Conservation (phyloP, 2,888 invertebrate species). For the Eristalis arbustorum region DNA sequence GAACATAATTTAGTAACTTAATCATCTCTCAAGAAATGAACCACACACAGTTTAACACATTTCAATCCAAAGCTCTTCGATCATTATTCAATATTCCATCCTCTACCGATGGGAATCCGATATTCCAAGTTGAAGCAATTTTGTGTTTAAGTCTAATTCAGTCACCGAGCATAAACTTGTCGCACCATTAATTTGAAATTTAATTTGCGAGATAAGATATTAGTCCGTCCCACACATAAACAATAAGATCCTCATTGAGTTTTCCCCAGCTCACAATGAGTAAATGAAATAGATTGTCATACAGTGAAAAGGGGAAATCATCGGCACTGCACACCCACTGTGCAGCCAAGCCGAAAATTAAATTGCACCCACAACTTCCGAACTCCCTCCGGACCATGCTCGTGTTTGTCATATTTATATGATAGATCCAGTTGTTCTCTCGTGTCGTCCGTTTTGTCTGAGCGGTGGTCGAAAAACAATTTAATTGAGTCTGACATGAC, state of each 20-base stretch:
- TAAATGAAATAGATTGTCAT: background rate
- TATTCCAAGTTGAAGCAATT: background rate
- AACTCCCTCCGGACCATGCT: background rate
- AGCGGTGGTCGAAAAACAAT: background rate
- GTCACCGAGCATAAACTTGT: background rate
- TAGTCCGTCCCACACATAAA: background rate
- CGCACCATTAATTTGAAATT: background rate
- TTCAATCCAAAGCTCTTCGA: too few relatives aligned
- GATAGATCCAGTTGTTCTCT: background rate
- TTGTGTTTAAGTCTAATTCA: background rate
- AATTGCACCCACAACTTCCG: background rate
- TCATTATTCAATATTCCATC: background rate
- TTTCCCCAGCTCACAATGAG: background rate
- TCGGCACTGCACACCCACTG: background rate
- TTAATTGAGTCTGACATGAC: conserved; percentile 11
- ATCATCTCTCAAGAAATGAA: too few relatives aligned
- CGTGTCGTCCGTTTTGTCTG: background rate
- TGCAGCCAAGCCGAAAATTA: background rate
- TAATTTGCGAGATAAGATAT: background rate
- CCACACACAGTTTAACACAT: too few relatives aligned
- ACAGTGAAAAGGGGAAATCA: background rate
- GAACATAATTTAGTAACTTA: too few relatives aligned
- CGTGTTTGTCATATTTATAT: conserved; percentile 5
- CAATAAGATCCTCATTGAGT: background rate
- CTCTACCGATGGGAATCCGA: background rate